Base-by-base conservation (phyloP, 2,113 vertebrate genomes). In the Stegastes partitus region DNA sequence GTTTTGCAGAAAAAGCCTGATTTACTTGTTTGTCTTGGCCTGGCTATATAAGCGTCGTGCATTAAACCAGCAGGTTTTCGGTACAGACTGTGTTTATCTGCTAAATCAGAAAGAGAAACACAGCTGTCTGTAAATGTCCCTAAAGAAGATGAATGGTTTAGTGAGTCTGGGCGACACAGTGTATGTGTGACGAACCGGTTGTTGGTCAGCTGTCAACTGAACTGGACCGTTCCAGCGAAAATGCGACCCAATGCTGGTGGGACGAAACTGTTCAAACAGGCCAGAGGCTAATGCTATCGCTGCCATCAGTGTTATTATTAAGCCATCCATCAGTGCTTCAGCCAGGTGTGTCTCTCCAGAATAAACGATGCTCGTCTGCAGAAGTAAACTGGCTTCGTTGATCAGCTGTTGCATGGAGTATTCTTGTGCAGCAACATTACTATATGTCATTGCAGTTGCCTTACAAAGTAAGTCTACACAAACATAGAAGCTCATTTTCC, bases 291-390 rank as follows among this genome's bases (percentile, higher is more conserved):
- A 63, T 12, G 1, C 51, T 23, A 19, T 51, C 19, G 68, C 21
- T 45, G 59, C 50, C 65, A 69, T 25, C 65, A 10, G 31, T 65
- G 25, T 42, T 67, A 53, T 81, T 75, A 85, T 85, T 82, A 88
- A 76, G 21, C 49, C 50, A 80, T 85, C 76, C 39, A 61, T 87
- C 79, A 77, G 70, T 7, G 11, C 34, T 26, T 26, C 68, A 54
- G 78, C 23, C 16, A n/a, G 49, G 45, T 68, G 61, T 28, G 53
- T 77, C 44, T 64, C 45, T 71, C 16, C 15, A 11, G 16, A 68
- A 57, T 54, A 47, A 16, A 39, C 21, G 22, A n/a, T 65, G 26
- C 11, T 25, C n/a, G 45, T 51, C 11, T 37, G n/a, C 55, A 16
- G 53, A 74, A 69, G 26, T 19, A 37, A 74, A 64, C 37, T 44